Conservation (phyloP, 2,797 vertebrate genomes). For the Danio aesculapii region DNA sequence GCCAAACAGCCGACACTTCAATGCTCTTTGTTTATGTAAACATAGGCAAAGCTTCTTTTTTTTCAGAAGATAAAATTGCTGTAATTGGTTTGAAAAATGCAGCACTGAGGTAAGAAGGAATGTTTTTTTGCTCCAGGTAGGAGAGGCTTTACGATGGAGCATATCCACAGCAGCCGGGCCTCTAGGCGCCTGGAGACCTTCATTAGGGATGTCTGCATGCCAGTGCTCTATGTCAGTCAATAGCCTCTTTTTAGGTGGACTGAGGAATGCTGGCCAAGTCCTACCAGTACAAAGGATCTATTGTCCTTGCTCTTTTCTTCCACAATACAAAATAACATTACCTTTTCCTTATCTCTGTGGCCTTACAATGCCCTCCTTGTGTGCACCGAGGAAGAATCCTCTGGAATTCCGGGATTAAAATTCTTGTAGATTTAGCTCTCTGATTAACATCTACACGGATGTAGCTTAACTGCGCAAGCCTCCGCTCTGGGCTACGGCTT, state of each 20-base stretch:
- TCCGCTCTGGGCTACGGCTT: constrained; percentile 29
- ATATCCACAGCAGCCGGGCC: constrained; percentile 49
- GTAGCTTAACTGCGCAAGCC: constrained; percentile 28
- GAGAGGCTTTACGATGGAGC: constrained; percentile 61
- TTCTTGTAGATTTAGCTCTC: constrained; percentile 45
- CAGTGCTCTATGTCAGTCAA: constrained; percentile 29
- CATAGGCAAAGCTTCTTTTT: constrained; percentile 63
- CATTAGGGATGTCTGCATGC: constrained; percentile 64
- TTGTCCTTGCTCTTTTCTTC: constrained; percentile 51
- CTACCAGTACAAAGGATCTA: constrained; percentile 59
- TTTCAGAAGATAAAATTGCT: constrained; percentile 67
- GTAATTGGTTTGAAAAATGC: constrained; percentile 75
- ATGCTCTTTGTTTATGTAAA: constrained; percentile 84
- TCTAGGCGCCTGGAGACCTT: constrained; percentile 53
- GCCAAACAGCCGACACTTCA: constrained; percentile 76
- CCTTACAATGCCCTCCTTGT: constrained; percentile 47
- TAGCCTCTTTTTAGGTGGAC: constrained; percentile 57
- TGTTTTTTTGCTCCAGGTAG: constrained; percentile 70
- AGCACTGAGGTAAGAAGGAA: constrained; percentile 61
- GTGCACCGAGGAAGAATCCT: constrained; percentile 43
- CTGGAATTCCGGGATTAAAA: constrained; percentile 34
- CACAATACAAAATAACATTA: constrained; percentile 32
- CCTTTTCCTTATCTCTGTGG: constrained; percentile 48
- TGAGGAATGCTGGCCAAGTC: constrained; percentile 51
- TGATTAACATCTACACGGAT: constrained; percentile 38